Evolutionary conservation across 2,797 vertebrate genomes (phyloP).

Genomic region (Mormyrops attenuatus): DNA sequence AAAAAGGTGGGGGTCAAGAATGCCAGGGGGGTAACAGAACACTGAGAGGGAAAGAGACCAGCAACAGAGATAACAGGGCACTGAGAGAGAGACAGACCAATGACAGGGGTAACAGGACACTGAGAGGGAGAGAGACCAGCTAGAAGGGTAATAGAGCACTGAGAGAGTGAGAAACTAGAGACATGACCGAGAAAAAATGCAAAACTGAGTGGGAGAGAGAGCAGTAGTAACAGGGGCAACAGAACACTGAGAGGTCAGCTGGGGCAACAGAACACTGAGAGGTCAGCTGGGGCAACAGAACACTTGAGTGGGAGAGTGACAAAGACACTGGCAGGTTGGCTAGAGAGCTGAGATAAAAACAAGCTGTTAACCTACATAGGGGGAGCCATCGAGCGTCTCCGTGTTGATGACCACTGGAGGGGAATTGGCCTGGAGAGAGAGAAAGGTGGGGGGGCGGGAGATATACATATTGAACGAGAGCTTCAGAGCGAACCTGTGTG

Average conservation of each 20-base stretch:
- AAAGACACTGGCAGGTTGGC: background rate
- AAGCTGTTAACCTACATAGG: conserved; percentile 53
- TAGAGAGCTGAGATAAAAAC: background rate
- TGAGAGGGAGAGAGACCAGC: background rate
- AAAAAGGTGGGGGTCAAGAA: background rate
- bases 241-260: background rate
- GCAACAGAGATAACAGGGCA: background rate
- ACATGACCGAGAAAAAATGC: too few species aligned
- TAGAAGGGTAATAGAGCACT: background rate
- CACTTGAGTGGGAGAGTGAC: background rate
- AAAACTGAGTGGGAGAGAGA: too few species aligned
- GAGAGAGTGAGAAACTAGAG: background rate
- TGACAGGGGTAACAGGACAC: background rate
- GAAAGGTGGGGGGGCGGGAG: background rate
- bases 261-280: background rate
- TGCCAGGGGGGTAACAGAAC: background rate
- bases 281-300: background rate
- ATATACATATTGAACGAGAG: background rate
- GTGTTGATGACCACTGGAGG: conserved; percentile 66
- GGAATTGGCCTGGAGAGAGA: conserved; percentile 55
- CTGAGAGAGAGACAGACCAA: background rate
- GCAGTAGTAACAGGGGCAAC: too few species aligned
- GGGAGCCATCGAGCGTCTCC: conserved; percentile 61
- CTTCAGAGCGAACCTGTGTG: background rate
- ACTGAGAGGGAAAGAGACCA: background rate